phyloP scores from a whole-genome alignment of 2,888 invertebrate species.

The Cataglyphis albicans region DNA sequence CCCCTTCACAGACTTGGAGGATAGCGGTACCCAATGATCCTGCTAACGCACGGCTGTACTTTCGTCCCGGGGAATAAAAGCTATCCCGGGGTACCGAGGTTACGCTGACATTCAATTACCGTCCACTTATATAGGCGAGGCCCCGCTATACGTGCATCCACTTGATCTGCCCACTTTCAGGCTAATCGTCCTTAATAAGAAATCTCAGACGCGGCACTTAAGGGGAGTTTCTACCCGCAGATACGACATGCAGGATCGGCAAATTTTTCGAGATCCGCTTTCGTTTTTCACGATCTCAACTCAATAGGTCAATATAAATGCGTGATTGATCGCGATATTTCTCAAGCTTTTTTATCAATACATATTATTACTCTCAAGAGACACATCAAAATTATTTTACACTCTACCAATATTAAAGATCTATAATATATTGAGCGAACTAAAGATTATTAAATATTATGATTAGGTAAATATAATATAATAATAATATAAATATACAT shows the following conservation, averaged over 20 bases:
- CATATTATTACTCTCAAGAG: neutral
- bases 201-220: slow-evolving; percentile 65
- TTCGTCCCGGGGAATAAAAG: slow-evolving; percentile 52
- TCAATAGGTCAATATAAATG: slow-evolving; percentile 17
- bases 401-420: neutral
- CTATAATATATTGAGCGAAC: neutral
- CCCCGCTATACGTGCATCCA: slow-evolving; percentile 65
- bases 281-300: slow-evolving; percentile 20
- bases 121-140: slow-evolving; percentile 70
- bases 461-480: neutral
- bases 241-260: slow-evolving; percentile 47
- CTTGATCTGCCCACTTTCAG: slow-evolving; percentile 68
- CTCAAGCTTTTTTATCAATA: neutral
- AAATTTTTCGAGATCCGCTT: slow-evolving; percentile 49
- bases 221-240: slow-evolving; percentile 57
- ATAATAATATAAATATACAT: neutral
- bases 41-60: slow-evolving; percentile 47
- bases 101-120: slow-evolving; percentile 75
- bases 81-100: slow-evolving; percentile 49
- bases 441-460: slow-evolving; percentile 3
- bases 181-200: slow-evolving; percentile 74
- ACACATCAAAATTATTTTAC: slow-evolving; percentile 2
- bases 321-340: slow-evolving; percentile 23
- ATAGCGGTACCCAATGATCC: slow-evolving; percentile 52
- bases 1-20: slow-evolving; percentile 20